Base-by-base conservation (phyloP, 2,888 invertebrate genomes). In the Phortica magna region DNA sequence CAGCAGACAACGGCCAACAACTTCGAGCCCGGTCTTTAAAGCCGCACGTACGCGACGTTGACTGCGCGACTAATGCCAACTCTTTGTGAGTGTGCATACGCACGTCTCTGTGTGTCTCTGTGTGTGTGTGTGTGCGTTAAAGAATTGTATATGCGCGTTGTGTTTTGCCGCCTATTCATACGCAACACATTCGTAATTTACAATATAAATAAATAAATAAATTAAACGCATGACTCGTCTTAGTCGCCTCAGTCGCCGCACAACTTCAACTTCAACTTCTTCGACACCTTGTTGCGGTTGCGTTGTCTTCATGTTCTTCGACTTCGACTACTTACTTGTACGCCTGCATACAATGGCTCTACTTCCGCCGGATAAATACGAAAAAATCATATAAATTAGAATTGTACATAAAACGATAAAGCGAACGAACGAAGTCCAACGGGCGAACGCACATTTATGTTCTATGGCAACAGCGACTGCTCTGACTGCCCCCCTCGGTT, bases 291-390 rank as follows among this genome's bases (percentile, higher is more conserved):
- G 48, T 48, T 48, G 48, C 48, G 48, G 48, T 48, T 48, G 48
- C 9, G 9, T 9, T 6, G 48, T 61, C 61, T 61, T 61, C 64
- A n/a, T n/a, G n/a, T 64, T 64, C 64, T 14, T 64, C 64, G 9
- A 12, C 48, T 48, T 48, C 10, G 3, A 48, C 48, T 48, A 6
- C 48, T 48, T 1, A 14, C 14, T 48, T 48, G 48, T 22, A 64
- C 19, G 64, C 64, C 64, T 64, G 39, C 64, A 64, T 64, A 65
- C 84, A 80, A 83, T 83, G 82, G 82, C 79, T 86, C 7, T 84
- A 89, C 87, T 89, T 89, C 89, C 89, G 89, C 84, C 89, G 89
- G 89, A 89, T 89, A 89, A 84, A 74, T 83, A 85, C 79, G 87
- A 80, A 78, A 81, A 88, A 85, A 53, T 87, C 86, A 85, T 87